phyloP scores from a whole-genome alignment of 2,888 invertebrate species.

The Calameuta pallipes region DNA sequence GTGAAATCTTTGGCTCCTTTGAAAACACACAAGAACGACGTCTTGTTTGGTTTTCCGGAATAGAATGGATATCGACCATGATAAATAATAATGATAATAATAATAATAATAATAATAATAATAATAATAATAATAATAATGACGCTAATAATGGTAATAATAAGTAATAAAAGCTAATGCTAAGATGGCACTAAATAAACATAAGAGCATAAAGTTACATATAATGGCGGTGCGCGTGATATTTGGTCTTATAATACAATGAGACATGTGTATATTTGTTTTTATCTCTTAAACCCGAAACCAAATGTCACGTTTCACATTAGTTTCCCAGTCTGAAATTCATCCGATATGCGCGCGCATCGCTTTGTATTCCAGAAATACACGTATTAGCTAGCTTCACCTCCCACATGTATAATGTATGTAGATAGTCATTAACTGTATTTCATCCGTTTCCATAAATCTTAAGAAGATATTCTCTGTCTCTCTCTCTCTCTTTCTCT shows the following conservation, averaged over 20 bases:
- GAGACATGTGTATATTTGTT: constrained; percentile 26
- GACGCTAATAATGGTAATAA: constrained; percentile 30
- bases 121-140: constrained; percentile 27
- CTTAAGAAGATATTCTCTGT: not conserved
- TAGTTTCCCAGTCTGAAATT: not conserved
- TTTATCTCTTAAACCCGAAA: constrained; percentile 9
- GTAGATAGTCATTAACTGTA: not conserved
- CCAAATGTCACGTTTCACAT: not conserved
- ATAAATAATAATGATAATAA: constrained; percentile 26
- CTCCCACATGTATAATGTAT: not conserved
- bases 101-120: constrained; percentile 29
- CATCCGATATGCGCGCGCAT: not conserved
- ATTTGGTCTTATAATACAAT: constrained; percentile 52
- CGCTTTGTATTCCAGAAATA: not conserved
- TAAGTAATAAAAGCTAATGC: not conserved
- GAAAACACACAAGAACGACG: not conserved
- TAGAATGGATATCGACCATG: constrained; percentile 18
- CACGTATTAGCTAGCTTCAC: not conserved
- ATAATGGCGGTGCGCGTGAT: constrained; percentile 32
- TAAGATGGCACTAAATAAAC: constrained; percentile 23
- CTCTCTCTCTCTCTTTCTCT: not conserved
- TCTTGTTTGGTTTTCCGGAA: not conserved
- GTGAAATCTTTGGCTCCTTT: not conserved
- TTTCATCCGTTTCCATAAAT: not conserved
- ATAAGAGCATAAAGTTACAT: constrained; percentile 1